Base-by-base conservation (phyloP, 2,888 invertebrate genomes). In the Hyppa rectilinea region DNA sequence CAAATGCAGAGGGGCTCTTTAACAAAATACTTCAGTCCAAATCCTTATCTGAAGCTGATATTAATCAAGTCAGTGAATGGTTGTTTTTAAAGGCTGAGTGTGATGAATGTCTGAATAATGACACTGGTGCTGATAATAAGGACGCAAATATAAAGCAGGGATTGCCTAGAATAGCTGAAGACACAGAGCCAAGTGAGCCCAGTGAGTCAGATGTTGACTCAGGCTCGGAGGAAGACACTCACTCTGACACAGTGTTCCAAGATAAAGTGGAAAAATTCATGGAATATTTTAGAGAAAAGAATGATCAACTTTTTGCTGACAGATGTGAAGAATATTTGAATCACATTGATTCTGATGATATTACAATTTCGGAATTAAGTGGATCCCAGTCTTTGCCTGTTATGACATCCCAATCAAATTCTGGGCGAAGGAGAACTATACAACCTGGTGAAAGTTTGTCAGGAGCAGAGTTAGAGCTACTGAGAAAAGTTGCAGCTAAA, bases 1-100 rank as follows among this genome's bases (percentile, higher is more conserved):
- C 97, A 5, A 98, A 98, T 95, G 98, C 98, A 3, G 98, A 98
- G 89, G 97, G 98, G 31, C 92, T 98, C n/a, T 98, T 98, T 92
- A 97, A 97, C 92, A 97, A 97, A 91, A 96, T 98, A 53, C 96
- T 98, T 60, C 96, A 97, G 23, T 97, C 97, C 50, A 97, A 97
- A 86, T 96, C 97, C n/a, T 90, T 98, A 67, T 96, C 97, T 17
- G 97, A 97, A 65, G 94, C 96, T 73, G 98, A 98, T 88, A 96
- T 97, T 80, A 97, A 97, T 87, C 98, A 98, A 92, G 95, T 96
- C 10, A 96, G 98, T 87, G 97, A 98, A 83, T 98, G 98, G 98
- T 93, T 98, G 26, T 98, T 97, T 86, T 94, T 98, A 75, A 98
- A 98, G 88, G 98, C 98, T 83, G 98, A 98, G 92, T 98, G 98